phyloP scores from a whole-genome alignment of 2,888 invertebrate genomes.

The Ganaspis brasiliensis region DNA sequence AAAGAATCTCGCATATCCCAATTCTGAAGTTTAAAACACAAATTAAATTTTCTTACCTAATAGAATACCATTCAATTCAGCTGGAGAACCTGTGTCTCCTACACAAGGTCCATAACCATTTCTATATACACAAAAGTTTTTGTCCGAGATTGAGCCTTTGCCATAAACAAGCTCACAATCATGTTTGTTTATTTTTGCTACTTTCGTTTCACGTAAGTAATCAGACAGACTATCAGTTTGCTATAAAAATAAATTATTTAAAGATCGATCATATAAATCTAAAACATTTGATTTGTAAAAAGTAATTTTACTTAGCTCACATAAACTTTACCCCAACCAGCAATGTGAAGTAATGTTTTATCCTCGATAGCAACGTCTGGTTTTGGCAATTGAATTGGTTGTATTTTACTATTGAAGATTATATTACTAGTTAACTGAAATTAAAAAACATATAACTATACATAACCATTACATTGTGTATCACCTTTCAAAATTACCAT shows the following conservation, averaged over 20 bases:
- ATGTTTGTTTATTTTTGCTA: slow-evolving; percentile 62
- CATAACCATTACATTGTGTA: too few relatives aligned
- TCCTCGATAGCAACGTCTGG: slow-evolving; percentile 45
- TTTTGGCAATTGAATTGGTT: slow-evolving; percentile 64
- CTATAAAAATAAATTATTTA: slow-evolving; percentile 53
- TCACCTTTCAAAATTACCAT: slow-evolving; percentile 1
- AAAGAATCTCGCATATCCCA: too few relatives aligned
- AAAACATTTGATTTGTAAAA: too few relatives aligned
- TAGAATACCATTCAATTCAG: slow-evolving; percentile 58
- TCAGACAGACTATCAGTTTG: slow-evolving; percentile 64
- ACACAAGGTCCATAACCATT: slow-evolving; percentile 65
- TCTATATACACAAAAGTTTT: slow-evolving; percentile 67
- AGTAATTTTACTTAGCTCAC: slow-evolving; percentile 48
- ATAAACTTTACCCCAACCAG: slow-evolving; percentile 68
- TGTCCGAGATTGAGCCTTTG: slow-evolving; percentile 58
- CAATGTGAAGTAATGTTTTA: slow-evolving; percentile 58
- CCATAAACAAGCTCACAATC: slow-evolving; percentile 60
- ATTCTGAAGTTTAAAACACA: too few relatives aligned
- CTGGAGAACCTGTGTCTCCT: slow-evolving; percentile 71
- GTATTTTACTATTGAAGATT: slow-evolving; percentile 55
- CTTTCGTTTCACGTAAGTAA: slow-evolving; percentile 52
- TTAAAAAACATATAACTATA: background rate
- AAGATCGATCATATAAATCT: background rate
- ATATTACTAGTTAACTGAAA: slow-evolving; percentile 62
- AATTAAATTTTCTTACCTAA: slow-evolving; percentile 60